Conservation (phyloP, 2,888 invertebrate genomes). For the Deilephila elpenor region DNA sequence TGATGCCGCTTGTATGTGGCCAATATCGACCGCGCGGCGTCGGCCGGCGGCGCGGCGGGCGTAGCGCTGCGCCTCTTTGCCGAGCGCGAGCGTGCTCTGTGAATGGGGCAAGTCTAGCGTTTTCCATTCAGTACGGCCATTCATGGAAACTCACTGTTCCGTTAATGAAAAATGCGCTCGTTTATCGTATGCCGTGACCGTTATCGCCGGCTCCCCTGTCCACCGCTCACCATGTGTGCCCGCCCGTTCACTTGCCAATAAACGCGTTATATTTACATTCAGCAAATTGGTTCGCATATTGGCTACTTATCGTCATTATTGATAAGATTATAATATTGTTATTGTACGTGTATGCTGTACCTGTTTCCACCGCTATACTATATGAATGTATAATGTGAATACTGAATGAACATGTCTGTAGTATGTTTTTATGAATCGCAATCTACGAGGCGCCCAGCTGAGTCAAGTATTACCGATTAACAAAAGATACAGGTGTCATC, state of each 20-base stretch:
- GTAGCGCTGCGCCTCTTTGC: constrained; percentile 44
- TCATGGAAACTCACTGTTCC: constrained; percentile 80
- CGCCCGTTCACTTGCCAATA: constrained; percentile 34
- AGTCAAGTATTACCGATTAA: constrained; percentile 16
- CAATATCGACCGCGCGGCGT: constrained; percentile 38
- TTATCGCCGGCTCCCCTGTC: constrained; percentile 58
- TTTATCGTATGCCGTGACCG: constrained; percentile 64
- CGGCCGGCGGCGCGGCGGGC: constrained; percentile 45
- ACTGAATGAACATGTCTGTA: neutral
- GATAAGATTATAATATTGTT: constrained; percentile 39
- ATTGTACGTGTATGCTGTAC: constrained; percentile 28
- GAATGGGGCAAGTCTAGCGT: constrained; percentile 75
- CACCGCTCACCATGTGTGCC: constrained; percentile 58
- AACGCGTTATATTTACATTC: constrained; percentile 27
- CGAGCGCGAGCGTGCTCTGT: constrained; percentile 47
- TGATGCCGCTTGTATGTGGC: constrained; percentile 11
- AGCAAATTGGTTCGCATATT: constrained; percentile 27
- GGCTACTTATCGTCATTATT: constrained; percentile 37
- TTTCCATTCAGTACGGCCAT: constrained; percentile 80
- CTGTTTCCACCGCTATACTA: constrained; percentile 12
- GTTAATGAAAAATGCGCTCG: constrained; percentile 79
- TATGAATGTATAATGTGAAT: constrained; percentile 18
- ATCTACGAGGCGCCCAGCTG: neutral
- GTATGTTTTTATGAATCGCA: constrained; percentile 18
- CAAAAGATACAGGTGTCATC: constrained; percentile 11